Conservation (phyloP, 2,888 invertebrate genomes). For the Hanleya hanleyi region DNA sequence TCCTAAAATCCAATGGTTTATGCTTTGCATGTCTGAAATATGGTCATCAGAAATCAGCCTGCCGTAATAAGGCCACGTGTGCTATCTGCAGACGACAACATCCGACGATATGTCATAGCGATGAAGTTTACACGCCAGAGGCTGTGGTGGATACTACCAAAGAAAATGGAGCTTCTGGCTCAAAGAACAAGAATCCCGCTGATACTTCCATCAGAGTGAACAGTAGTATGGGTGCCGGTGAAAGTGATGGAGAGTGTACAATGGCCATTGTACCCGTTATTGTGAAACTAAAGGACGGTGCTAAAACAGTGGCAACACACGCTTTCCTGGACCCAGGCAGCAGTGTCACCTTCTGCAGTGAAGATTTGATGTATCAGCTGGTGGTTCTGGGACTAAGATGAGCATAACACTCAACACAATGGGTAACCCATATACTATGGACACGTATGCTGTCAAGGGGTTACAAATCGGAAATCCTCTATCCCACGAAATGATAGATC, state of each 20-base stretch:
- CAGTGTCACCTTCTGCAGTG: conserved; percentile 11
- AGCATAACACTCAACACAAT: conserved; percentile 13
- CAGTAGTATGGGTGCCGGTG: conserved; percentile 9
- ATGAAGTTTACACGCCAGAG: too few species aligned
- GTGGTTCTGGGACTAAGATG: neutral
- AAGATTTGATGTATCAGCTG: neutral
- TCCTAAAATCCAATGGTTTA: too few species aligned
- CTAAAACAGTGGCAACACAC: neutral
- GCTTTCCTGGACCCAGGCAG: conserved; percentile 20
- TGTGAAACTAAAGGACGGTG: neutral
- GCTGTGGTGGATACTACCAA: too few species aligned
- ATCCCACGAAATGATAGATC: conserved; percentile 10
- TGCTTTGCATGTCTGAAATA: too few species aligned
- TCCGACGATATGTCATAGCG: too few species aligned
- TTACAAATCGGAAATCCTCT: conserved; percentile 11
- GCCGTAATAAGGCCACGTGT: too few species aligned
- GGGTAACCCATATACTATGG: neutral
- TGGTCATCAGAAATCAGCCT: too few species aligned
- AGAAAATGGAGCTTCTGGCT: too few species aligned
- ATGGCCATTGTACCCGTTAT: conserved; percentile 23
- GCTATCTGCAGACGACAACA: too few species aligned
- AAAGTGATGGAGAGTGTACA: neutral
- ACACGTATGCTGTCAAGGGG: conserved; percentile 4
- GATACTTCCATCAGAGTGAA: too few species aligned
- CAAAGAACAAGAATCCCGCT: too few species aligned